Base-by-base conservation (phyloP, 1,140 invertebrate genomes). In the Anastatus disparis region DNA sequence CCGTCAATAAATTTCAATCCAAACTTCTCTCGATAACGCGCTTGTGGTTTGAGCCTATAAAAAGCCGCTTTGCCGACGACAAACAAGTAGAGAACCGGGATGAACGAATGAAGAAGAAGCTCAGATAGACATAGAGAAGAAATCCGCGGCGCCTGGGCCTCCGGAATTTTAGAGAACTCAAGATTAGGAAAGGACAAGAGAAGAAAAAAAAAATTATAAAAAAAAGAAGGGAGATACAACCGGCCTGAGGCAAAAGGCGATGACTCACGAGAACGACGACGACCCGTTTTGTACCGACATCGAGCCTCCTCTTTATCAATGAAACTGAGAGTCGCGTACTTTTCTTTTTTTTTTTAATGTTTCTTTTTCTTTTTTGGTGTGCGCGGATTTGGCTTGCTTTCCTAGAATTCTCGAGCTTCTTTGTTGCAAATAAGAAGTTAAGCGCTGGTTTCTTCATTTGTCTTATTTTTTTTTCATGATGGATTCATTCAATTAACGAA, bases 241-340 rank as follows among this genome's bases (percentile, higher is more conserved):
- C 17, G 44, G 53, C 17, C 40, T 48, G 53, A 48, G 55, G 52
- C 38, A 13, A 44, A 38, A 61, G 24, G 10, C 48, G 31, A n/a
- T 65, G 63, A 65, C 48, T 65, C 63, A 65, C 26, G 48, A n/a
- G 56, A n/a, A 13, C 58, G 0, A 17, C 27, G 13, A 27, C 29
- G 42, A 64, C 63, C 40, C 70, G 70, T 72, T 67, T 69, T 61
- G 66, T 59, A 69, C n/a, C 42, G 65, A 68, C 53, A 68, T 59
- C 56, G 66, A 27, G 46, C 38, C 56, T 69, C 22, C 46, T 58
- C 42, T 56, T 68, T 59, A 68, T 68, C 65, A 59, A 50, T 48
- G 44, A 59, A 59, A 17, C 8, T n/a, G 38, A 26, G 35, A 42
- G 27, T 17, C 63, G 31, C 22, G 12, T 6, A 35, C 22, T 22